Evolutionary conservation across 2,888 invertebrate species (phyloP).

Genomic region (Stenichneumon culpator): DNA sequence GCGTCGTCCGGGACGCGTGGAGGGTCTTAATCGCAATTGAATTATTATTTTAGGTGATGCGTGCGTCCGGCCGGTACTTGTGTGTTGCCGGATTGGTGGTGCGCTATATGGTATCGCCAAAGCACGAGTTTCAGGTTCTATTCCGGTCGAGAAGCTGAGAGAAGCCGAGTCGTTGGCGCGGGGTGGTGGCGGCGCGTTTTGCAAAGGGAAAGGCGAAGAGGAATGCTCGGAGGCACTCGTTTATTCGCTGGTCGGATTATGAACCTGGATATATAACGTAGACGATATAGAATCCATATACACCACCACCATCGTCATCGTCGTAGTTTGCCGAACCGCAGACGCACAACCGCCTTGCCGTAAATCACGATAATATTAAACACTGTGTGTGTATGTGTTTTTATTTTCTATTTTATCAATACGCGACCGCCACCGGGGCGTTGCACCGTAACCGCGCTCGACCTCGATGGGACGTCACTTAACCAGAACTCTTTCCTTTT

Average conservation of each 20-base stretch:
- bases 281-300: constrained; percentile 45
- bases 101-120: constrained; percentile 2
- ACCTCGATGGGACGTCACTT: constrained; percentile 66
- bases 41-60: constrained; percentile 79
- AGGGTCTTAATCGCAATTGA: constrained; percentile 76
- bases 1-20: constrained; percentile 46
- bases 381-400: constrained; percentile 14
- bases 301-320: constrained; percentile 15
- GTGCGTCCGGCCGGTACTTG: constrained; percentile 69
- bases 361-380: constrained; percentile 77
- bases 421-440: constrained; percentile 60
- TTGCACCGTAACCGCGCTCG: constrained; percentile 69
- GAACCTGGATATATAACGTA: constrained; percentile 31
- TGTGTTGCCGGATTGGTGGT: constrained; percentile 67
- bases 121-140: constrained; percentile 58
- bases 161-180: constrained; percentile 36
- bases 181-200: constrained; percentile 11
- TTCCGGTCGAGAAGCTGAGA: constrained; percentile 55
- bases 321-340: constrained; percentile 46
- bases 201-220: constrained; percentile 62
- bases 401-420: constrained; percentile 60
- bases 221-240: constrained; percentile 54
- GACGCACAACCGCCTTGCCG: constrained; percentile 64
- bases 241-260: constrained; percentile 46
- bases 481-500: constrained; percentile 69